A percentile compares a stretch with the other conserved stretches of the same genome.
phyloP scores from a whole-genome alignment of 1,140 invertebrate genomes.

The Eupeodes corollae region DNA sequence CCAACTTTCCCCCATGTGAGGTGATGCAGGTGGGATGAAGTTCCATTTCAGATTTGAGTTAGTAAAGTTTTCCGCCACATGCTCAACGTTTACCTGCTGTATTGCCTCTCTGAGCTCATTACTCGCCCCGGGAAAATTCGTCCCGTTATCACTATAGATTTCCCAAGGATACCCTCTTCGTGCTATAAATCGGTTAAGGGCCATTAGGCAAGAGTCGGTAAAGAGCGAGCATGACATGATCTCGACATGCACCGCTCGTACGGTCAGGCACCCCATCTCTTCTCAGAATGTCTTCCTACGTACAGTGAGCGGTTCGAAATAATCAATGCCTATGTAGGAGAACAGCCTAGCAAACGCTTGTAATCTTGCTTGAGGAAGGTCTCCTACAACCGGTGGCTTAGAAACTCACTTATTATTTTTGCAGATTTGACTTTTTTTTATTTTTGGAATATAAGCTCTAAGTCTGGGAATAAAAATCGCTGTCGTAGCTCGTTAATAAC shows the following conservation, averaged over 20 bases:
- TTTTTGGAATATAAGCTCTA: not conserved
- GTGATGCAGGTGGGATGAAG: too few species aligned
- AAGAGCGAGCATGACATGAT: constrained; percentile 1
- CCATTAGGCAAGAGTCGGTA: too few species aligned
- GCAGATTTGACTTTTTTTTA: not conserved
- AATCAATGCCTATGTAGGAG: constrained; percentile 4
- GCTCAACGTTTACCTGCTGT: too few species aligned
- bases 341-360: constrained; percentile 2
- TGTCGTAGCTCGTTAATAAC: not conserved
- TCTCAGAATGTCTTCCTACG: constrained; percentile 9
- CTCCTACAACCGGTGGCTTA: not conserved
- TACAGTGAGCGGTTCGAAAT: constrained; percentile 8
- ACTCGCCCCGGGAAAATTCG: too few species aligned
- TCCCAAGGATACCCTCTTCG: too few species aligned
- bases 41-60: too few species aligned
- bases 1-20: too few species aligned
- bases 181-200: too few species aligned
- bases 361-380: not conserved
- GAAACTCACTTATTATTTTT: constrained; percentile 2
- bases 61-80: too few species aligned
- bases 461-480: not conserved
- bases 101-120: too few species aligned
- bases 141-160: too few species aligned
- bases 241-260: constrained; percentile 13
- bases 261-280: constrained; percentile 14